Evolutionary conservation across 2,113 vertebrate genomes (phyloP).

Genomic region (Himantopus leucocephalus): DNA sequence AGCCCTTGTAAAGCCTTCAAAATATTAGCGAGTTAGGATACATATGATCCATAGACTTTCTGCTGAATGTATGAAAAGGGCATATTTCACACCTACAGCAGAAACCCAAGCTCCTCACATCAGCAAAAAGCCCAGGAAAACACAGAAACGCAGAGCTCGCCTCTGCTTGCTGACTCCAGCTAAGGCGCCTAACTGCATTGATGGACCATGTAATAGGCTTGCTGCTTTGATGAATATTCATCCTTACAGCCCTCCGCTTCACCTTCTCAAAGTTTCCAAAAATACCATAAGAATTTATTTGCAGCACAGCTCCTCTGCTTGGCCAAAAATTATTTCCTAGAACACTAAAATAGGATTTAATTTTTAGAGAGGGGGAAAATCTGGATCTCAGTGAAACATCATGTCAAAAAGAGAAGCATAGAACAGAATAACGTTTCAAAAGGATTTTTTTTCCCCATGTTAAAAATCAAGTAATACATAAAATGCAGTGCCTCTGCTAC

Average conservation of each 20-base stretch:
- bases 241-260: neutral
- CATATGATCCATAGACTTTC: neutral
- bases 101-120: constrained; percentile 8
- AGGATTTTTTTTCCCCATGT: neutral
- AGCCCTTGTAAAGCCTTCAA: neutral
- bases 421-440: neutral
- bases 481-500: neutral
- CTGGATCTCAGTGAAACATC: neutral
- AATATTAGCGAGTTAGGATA: neutral
- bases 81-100: constrained; percentile 6
- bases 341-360: neutral
- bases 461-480: neutral
- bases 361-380: neutral
- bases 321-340: neutral
- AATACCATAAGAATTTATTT: neutral
- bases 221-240: constrained; percentile 23
- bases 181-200: neutral
- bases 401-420: neutral
- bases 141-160: neutral
- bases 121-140: constrained; percentile 29
- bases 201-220: neutral
- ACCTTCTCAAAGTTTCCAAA: neutral
- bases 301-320: neutral
- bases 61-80: constrained; percentile 19
- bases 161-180: neutral